These are phyloP conservation scores for Heloderma charlesbogerti DNA, from an alignment of 2,113 vertebrate genomes.

Conservation along the genomic window DNA sequence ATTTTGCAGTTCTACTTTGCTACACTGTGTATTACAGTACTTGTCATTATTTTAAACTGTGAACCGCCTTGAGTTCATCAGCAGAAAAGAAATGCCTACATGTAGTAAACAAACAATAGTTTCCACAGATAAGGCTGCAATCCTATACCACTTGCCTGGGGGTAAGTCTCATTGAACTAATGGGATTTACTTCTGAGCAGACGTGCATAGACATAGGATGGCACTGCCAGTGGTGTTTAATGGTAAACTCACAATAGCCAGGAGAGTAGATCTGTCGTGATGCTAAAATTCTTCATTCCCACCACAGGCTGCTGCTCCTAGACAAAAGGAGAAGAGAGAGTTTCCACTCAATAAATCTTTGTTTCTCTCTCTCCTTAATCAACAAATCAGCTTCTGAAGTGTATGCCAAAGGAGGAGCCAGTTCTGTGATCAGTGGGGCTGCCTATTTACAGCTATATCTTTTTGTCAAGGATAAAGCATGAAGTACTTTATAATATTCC, in stretches of 20 bases:
- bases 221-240: background rate
- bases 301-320: background rate
- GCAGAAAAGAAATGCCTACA: background rate
- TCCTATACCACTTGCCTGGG: background rate
- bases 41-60: background rate
- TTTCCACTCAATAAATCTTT: background rate
- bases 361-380: background rate
- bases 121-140: background rate
- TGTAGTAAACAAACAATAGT: background rate
- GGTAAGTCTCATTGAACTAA: background rate
- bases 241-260: background rate
- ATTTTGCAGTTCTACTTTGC: background rate
- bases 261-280: background rate
- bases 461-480: conserved; percentile 13
- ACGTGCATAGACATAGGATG: background rate
- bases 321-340: background rate
- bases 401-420: background rate
- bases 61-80: background rate
- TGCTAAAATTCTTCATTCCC: background rate
- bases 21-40: background rate
- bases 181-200: background rate
- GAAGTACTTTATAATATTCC: background rate
- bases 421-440: background rate
- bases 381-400: background rate
- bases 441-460: background rate